Conservation (phyloP, 2,888 invertebrate genomes). For the Campaea margaritaria region DNA sequence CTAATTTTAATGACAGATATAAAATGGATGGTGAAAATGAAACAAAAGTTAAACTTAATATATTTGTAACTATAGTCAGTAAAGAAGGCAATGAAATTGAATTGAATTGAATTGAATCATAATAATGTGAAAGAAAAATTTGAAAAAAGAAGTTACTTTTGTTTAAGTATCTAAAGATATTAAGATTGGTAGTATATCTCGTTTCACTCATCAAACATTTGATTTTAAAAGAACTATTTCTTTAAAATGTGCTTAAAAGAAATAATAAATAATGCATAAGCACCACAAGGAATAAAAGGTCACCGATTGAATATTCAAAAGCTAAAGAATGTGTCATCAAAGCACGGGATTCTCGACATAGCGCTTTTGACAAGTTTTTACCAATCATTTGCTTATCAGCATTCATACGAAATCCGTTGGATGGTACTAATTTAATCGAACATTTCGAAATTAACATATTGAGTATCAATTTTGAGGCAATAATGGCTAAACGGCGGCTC, state of each 20-base stretch:
- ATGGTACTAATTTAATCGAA: slow-evolving; percentile 35
- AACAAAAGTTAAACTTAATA: too few species aligned
- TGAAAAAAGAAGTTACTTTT: too few species aligned
- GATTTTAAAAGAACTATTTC: not conserved
- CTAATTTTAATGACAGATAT: too few species aligned
- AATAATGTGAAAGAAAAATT: too few species aligned
- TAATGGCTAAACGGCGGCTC: slow-evolving; percentile 34
- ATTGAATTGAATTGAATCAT: too few species aligned
- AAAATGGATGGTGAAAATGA: too few species aligned
- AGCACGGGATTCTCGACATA: slow-evolving; percentile 27
- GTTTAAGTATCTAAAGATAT: too few species aligned
- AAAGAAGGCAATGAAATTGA: too few species aligned
- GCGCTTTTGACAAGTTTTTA: slow-evolving; percentile 28
- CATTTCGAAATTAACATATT: slow-evolving; percentile 39
- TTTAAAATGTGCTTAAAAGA: slow-evolving; percentile 8
- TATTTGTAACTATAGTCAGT: too few species aligned
- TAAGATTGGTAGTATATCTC: not conserved
- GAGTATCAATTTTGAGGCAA: slow-evolving; percentile 36
- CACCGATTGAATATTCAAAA: slow-evolving; percentile 25
- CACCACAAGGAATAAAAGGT: slow-evolving; percentile 18
- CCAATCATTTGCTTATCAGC: slow-evolving; percentile 37
- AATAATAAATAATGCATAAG: slow-evolving; percentile 16
- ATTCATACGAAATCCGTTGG: slow-evolving; percentile 28
- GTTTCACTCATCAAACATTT: not conserved
- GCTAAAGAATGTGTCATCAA: slow-evolving; percentile 22